Evolutionary conservation across 2,888 invertebrate genomes (phyloP), one percentile per base, ranked within the genome.

Genomic region (Coenonympha arcania): DNA sequence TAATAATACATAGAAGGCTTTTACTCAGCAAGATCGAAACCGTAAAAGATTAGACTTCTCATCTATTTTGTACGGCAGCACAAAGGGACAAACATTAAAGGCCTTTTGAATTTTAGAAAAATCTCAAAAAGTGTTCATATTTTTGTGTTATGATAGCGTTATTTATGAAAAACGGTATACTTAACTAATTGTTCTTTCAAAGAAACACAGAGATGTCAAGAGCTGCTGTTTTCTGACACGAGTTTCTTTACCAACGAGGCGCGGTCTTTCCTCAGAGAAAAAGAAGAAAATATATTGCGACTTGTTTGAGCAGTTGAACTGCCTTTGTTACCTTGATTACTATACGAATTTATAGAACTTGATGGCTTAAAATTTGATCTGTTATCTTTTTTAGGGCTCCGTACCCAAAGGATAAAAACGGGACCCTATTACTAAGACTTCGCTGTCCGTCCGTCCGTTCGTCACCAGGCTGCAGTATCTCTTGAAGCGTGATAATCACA

Each of bases 131-230:
- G 15, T 31, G 16, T 45, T 24, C 18, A 33, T 43, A 31, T 37
- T 50, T 43, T 39, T 41, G 31, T 34, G 6, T 46, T 28, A 34
- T 22, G 45, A 45, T 26, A 43, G 31, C 43, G 30, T n/a, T n/a
- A n/a, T 33, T 44, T 20, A 34, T 41, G 36, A 28, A 41, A 37
- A 24, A 30, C n/a, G 9, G 22, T 16, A 19, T 51, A n/a, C n/a
- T n/a, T n/a, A n/a, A n/a, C n/a, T n/a, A 26, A 51, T 43, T 46
- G 41, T 50, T 50, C 50, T 46, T 46, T 46, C 50, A 59, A 52
- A 58, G 57, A 54, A 30, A 28, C 18, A 36, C 36, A 28, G 28
- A 9, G 44, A 54, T 48, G 50, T 48, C 48, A 51, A 22, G 13
- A 24, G 18, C 52, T 34, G 46, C 34, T 4, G 30, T 41, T 46